Percentiles rank a stretch among this genome's conserved stretches.
phyloP scores from a whole-genome alignment of 2,113 vertebrate species.

The Haemorhous mexicanus region DNA sequence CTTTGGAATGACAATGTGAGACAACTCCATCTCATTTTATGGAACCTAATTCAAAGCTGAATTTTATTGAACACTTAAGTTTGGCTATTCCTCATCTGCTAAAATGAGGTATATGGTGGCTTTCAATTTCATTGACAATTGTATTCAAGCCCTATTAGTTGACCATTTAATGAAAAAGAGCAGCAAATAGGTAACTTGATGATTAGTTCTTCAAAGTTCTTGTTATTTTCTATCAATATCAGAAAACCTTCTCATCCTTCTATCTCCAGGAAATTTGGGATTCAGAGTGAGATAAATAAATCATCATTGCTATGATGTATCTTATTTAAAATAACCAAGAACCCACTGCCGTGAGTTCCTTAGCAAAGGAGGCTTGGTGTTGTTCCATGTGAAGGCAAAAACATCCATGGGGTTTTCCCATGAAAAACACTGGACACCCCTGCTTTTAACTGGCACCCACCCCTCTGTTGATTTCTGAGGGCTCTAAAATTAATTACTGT shows the following conservation, averaged over 20 bases:
- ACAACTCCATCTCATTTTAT: not conserved
- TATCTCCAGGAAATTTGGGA: not conserved
- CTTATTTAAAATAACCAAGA: not conserved
- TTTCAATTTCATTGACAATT: not conserved
- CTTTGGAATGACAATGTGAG: not conserved
- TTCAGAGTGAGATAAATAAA: not conserved
- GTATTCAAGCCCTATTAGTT: not conserved
- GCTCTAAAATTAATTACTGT: not conserved
- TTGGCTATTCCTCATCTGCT: not conserved
- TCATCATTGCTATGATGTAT: not conserved
- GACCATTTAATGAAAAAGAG: not conserved
- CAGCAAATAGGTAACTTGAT: not conserved
- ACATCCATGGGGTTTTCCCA: not conserved
- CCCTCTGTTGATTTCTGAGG: not conserved
- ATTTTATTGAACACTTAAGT: not conserved
- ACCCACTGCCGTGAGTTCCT: not conserved
- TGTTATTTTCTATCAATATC: not conserved
- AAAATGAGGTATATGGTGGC: not conserved
- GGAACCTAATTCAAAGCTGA: not conserved
- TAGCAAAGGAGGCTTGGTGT: not conserved
- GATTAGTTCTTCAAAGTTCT: not conserved
- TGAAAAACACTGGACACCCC: not conserved
- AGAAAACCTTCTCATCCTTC: not conserved
- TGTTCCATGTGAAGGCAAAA: not conserved
- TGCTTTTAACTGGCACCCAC: not conserved